Base-by-base conservation (phyloP, 2,113 vertebrate genomes). In the Coptodon bakossiorum region DNA sequence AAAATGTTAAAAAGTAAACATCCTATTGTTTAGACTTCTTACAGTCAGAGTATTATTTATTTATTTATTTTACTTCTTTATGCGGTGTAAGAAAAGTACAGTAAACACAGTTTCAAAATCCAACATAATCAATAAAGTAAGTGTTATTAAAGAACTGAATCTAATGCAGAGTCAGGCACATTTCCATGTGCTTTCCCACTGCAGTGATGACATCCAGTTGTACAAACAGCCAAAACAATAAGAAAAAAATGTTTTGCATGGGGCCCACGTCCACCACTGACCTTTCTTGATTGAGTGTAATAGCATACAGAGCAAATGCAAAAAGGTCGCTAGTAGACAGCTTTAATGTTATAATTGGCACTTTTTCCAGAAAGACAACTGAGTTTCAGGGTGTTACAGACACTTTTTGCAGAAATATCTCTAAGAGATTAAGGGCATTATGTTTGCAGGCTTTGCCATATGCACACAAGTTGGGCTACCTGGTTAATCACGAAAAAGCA, bases 221-320 rank as follows among this genome's bases (percentile, higher is more conserved):
- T 66, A 86, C 45, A 94, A 91, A 93, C 68, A 84, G 29, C 5
- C 2, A 87, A 88, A n/a, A 73, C 24, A 80, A 87, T 83, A 88
- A 36, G 9, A 85, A 84, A 82, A 85, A 89, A 93, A 82, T 56
- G 73, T 90, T 94, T 92, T 91, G 93, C 90, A 96, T 96, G 94
- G 78, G 85, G 90, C 71, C 93, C 95, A 95, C 95, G 93, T 94
- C 92, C 92, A 82, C 59, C 83, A 36, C 91, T 97, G 96, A 97
- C 96, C 96, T 97, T 97, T 97, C 94, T 88, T 96, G 95, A 96
- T 96, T 96, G 96, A 96, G 95, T 95, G 95, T 96, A 96, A 96
- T 95, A 95, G 95, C 88, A 91, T 38, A 91, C 94, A 93, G 95
- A 96, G 95, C 94, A 96, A 96, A 96, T 95, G 93, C 94, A 96